Conservation (phyloP, 2,888 invertebrate genomes). For the Cerceris ruficornis region DNA sequence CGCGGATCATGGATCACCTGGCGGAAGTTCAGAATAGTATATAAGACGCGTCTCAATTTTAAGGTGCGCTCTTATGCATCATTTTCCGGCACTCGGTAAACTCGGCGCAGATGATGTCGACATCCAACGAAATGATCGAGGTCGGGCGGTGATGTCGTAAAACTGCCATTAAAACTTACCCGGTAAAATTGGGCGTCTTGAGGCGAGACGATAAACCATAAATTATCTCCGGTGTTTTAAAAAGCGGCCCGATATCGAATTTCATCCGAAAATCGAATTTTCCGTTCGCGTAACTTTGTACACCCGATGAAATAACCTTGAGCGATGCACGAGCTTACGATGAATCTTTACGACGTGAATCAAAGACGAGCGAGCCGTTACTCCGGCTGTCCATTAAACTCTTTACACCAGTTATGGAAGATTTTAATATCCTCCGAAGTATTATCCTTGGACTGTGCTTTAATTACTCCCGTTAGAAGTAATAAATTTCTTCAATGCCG, state of each 20-base stretch:
- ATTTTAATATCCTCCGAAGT: no score
- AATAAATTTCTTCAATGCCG: no score
- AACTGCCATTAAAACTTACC: conserved; percentile 72
- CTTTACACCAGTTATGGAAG: no score
- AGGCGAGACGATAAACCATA: conserved; percentile 22
- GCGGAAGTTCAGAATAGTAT: conserved; percentile 17
- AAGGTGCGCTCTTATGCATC: conserved; percentile 5
- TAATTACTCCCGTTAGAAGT: no score
- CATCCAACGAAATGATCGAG: conserved; percentile 59
- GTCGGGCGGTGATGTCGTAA: conserved; percentile 58
- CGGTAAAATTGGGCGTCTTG: conserved; percentile 56
- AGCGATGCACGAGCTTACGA: no score
- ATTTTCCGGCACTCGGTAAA: background rate
- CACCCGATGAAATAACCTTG: no score
- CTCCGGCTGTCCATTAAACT: no score
- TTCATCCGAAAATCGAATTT: background rate
- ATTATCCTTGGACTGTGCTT: no score
- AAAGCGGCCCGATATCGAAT: background rate
- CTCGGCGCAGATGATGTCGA: conserved; percentile 46
- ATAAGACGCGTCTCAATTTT: conserved; percentile 21
- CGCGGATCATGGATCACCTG: conserved; percentile 7
- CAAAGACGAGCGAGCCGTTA: no score
- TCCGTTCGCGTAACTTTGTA: no score
- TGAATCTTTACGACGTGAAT: no score
- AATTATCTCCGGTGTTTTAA: conserved; percentile 9